Conservation (phyloP, 2,113 vertebrate species). For the Perca schrenkii region DNA sequence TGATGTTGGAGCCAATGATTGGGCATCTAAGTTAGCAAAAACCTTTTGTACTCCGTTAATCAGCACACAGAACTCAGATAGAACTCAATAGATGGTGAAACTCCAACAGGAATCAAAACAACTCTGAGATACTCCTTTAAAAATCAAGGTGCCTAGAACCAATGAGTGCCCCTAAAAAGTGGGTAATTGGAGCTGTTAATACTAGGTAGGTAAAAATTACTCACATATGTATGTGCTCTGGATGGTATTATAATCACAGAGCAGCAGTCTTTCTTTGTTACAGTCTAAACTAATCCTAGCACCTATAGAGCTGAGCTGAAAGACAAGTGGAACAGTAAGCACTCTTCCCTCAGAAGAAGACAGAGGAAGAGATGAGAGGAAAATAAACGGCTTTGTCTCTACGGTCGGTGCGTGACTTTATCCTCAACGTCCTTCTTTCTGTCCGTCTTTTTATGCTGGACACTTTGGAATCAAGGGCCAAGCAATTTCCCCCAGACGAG, state of each 20-base stretch:
- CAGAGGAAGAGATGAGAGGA: not conserved
- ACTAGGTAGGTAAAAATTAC: not conserved
- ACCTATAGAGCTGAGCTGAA: conserved; percentile 14
- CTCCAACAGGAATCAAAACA: too few species aligned
- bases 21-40: too few species aligned
- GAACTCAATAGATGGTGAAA: too few species aligned
- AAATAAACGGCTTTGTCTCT: conserved; percentile 33
- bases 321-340: not conserved
- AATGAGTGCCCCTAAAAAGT: not conserved
- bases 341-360: not conserved
- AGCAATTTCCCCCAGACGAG: conserved; percentile 7
- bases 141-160: not conserved
- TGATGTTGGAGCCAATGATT: too few species aligned
- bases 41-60: too few species aligned
- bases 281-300: not conserved
- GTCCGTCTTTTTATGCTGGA: not conserved
- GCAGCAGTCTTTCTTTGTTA: not conserved
- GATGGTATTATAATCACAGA: not conserved
- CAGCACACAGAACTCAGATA: too few species aligned
- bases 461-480: conserved; percentile 36
- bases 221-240: not conserved
- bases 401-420: conserved; percentile 1
- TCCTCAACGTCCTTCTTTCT: not conserved
- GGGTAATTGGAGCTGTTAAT: not conserved
- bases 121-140: not conserved